phyloP scores from a whole-genome alignment of 2,113 vertebrate species.

The Ellobius talpinus region DNA sequence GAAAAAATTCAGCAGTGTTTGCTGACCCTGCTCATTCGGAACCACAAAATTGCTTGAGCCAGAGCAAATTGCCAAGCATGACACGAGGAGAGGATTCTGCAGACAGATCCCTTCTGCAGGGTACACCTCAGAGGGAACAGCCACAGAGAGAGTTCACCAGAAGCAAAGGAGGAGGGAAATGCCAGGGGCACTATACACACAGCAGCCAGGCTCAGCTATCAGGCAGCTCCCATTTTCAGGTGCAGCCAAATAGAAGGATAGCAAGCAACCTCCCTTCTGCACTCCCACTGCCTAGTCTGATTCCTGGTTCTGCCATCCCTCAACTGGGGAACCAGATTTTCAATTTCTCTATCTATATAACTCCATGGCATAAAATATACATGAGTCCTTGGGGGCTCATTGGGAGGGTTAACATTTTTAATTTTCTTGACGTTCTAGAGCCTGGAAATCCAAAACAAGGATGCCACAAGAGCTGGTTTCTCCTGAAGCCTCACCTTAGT shows the following conservation, averaged over 20 bases:
- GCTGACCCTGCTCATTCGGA: constrained; percentile 55
- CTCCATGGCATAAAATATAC: not conserved
- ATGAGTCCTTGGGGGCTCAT: not conserved
- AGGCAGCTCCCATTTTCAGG: not conserved
- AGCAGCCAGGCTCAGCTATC: not conserved
- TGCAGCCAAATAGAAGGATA: fast-evolving
- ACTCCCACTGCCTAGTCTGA: not conserved
- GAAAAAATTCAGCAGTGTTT: constrained; percentile 56
- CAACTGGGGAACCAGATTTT: not conserved
- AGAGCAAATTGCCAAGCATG: constrained; percentile 24
- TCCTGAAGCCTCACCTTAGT: not conserved
- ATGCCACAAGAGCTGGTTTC: not conserved
- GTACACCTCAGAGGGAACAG: not conserved
- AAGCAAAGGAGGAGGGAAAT: not conserved
- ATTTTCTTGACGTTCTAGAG: not conserved
- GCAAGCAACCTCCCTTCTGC: not conserved
- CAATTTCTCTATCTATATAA: not conserved
- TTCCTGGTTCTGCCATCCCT: not conserved
- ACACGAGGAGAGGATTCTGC: constrained; percentile 5
- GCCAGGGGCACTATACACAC: not conserved
- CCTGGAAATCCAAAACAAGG: not conserved
- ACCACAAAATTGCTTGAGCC: constrained; percentile 53
- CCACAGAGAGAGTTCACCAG: fast-evolving
- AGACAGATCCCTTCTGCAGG: not conserved
- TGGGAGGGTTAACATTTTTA: not conserved